Evolutionary conservation across 2,113 vertebrate genomes (phyloP), one percentile per base, ranked within the genome.

Genomic region (Eidolon helvum): DNA sequence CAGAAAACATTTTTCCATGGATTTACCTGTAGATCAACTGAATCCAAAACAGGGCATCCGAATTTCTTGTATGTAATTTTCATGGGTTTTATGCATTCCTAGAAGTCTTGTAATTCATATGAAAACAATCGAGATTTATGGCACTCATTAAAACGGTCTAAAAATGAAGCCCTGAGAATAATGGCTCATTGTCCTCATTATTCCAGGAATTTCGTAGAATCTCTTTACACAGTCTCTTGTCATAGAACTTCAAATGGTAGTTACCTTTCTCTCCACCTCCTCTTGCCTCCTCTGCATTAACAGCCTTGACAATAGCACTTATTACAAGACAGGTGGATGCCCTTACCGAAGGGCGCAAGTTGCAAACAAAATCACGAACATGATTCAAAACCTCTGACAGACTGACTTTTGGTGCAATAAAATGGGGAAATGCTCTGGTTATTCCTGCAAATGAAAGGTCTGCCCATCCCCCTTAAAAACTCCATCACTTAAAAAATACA

Each of bases 281-380:
- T 75, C 63, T 15, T 45, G 30, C 26, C 50, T 65, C 77, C 83
- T 45, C 33, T 74, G 63, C 79, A 28, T 75, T 26, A 93, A 53
- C 53, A 71, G 19, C 66, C 38, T 91, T 75, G 68, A 95, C 75
- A 71, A 68, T 15, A 77, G 94, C 69, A n/a, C 89, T 7, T 18
- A 33, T 66, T 48, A 84, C 50, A 33, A 92, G 78, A 82, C 68
- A 90, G 57, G 74, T 26, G 1, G 35, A 63, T 57, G 77, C 86
- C 93, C 87, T 97, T 69, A 74, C 69, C 93, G 92, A 97, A 97
- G 90, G 92, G 40, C 75, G 18, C 26, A 91, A 4, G 21, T 71
- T 45, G 57, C 75, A 88, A 90, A 93, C 69, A 79, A 89, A 83
- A 80, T 69, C 5, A 3, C 75, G 53, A 77, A 88, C 21, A 55